Conservation (phyloP, 1,140 invertebrate genomes). For the Venustaconcha ellipsiformis region DNA sequence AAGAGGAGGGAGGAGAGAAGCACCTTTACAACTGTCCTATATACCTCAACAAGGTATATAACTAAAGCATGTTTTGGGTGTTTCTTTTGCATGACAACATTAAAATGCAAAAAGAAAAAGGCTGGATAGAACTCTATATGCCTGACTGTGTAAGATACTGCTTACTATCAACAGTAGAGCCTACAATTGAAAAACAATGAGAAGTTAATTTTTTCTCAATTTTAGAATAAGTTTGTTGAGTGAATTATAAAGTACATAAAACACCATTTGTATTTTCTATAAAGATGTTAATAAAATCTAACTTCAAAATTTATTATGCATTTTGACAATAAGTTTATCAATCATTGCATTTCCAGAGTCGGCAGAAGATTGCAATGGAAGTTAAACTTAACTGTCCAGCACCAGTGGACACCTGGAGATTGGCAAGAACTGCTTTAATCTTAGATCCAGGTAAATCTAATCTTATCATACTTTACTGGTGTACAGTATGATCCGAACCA, state of each 20-base stretch:
- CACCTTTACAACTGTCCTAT: conserved; percentile 55
- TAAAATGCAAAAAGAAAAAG: not conserved
- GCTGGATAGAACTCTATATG: no score
- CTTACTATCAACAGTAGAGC: no score
- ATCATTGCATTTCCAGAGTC: conserved; percentile 41
- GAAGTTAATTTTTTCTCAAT: no score
- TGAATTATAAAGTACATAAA: no score
- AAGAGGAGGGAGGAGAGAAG: conserved; percentile 29
- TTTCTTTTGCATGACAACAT: not conserved
- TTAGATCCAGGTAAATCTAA: conserved; percentile 56
- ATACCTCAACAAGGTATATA: conserved; percentile 63
- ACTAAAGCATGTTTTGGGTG: not conserved
- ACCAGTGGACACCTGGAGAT: conserved; percentile 51
- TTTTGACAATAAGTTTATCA: not conserved
- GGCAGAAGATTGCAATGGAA: conserved; percentile 48
- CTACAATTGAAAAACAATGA: no score
- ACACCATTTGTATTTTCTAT: no score
- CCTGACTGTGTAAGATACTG: no score
- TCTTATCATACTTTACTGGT: not conserved
- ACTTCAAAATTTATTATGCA: not conserved
- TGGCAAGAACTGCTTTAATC: conserved; percentile 56
- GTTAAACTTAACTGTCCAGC: conserved; percentile 49
- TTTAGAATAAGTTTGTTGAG: no score
- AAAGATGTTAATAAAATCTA: no score
- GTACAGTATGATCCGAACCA: not conserved